These are phyloP conservation scores for Psylliodes chrysocephalus DNA, from an alignment of 2,888 invertebrate genomes.

Conservation along the genomic window DNA sequence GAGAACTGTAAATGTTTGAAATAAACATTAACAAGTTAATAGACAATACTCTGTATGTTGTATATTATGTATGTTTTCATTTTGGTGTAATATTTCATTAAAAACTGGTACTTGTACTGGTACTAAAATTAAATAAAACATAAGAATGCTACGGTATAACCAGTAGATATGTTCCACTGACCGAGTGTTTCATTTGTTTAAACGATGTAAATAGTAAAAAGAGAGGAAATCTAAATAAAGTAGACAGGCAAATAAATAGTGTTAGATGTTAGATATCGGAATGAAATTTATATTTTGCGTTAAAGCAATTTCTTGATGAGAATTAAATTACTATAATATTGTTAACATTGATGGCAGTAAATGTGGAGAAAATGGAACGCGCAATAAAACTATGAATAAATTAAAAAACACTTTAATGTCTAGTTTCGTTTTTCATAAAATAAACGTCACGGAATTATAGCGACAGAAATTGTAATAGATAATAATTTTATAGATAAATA, in stretches of 20 bases:
- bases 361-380: neutral
- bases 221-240: neutral
- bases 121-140: neutral
- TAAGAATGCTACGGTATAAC: neutral
- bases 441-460: no score
- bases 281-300: slow-evolving; percentile 6
- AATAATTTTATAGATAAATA: no score
- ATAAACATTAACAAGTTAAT: no score
- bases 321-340: slow-evolving; percentile 9
- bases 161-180: neutral
- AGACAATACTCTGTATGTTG: no score
- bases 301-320: neutral
- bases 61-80: no score
- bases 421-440: no score
- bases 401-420: neutral
- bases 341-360: neutral
- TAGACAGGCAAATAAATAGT: neutral
- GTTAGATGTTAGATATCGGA: neutral
- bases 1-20: no score
- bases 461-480: no score
- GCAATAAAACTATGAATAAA: neutral
- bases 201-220: neutral
- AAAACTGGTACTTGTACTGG: neutral
- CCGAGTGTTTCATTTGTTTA: neutral
- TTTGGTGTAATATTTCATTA: no score